phyloP scores from a whole-genome alignment of 2,797 vertebrate genomes.

The Cottoperca gobio region DNA sequence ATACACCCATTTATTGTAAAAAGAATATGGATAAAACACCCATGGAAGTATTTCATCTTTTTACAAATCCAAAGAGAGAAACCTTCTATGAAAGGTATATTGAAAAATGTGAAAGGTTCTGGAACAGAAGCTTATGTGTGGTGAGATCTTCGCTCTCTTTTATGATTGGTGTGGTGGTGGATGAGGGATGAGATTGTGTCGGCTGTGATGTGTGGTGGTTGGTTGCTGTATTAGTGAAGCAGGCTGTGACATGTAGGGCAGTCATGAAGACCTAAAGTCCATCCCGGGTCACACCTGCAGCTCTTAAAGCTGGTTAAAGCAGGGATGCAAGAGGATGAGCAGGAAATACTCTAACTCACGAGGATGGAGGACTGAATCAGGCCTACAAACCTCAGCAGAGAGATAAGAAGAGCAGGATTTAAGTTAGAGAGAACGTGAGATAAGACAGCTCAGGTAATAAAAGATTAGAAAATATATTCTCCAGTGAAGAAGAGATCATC shows the following conservation, averaged over 20 bases:
- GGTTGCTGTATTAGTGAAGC: neutral
- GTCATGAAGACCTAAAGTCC: neutral
- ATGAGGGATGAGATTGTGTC: neutral
- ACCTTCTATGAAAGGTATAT: neutral
- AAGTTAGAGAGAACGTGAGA: neutral
- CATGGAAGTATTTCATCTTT: neutral
- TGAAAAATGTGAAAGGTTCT: too few species aligned
- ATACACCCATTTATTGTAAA: neutral
- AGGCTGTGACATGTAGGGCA: neutral
- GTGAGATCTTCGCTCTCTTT: neutral
- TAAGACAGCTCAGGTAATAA: conserved; percentile 8
- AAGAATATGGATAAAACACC: neutral
- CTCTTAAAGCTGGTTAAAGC: conserved; percentile 3
- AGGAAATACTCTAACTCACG: neutral
- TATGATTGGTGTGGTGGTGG: neutral
- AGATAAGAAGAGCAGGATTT: neutral
- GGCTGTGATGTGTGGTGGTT: neutral
- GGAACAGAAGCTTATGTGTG: neutral
- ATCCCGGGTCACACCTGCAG: neutral
- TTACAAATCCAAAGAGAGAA: neutral
- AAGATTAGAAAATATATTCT: conserved; percentile 23
- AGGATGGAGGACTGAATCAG: neutral
- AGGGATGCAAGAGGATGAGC: conserved; percentile 6
- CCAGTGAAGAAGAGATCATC: neutral
- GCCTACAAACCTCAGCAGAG: neutral